Percentiles rank a stretch among this genome's conserved stretches.
phyloP scores from a whole-genome alignment of 2,888 invertebrate species.

The Cryptocephalus primarius region DNA sequence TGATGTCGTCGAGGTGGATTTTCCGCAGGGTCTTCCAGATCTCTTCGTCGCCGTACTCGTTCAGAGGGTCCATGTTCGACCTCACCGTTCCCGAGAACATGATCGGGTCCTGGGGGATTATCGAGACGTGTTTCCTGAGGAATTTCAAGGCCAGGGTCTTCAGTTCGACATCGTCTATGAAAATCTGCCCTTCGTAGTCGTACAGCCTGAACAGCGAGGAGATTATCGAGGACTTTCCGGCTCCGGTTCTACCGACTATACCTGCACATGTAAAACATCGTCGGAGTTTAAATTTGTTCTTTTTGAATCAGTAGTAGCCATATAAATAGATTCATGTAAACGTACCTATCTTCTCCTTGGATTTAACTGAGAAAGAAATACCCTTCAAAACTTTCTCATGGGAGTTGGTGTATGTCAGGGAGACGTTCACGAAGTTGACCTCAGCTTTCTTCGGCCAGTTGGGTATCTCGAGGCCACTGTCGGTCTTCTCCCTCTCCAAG shows the following conservation, averaged over 20 bases:
- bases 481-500: slow-evolving; percentile 33
- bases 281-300: too few relatives aligned
- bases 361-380: slow-evolving; percentile 53
- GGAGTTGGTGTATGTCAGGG: slow-evolving; percentile 57
- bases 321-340: too few relatives aligned
- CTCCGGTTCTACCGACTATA: slow-evolving; percentile 74
- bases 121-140: slow-evolving; percentile 39
- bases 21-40: slow-evolving; percentile 26
- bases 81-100: slow-evolving; percentile 46
- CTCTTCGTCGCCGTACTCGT: slow-evolving; percentile 21
- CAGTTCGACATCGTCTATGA: slow-evolving; percentile 28
- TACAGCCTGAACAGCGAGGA: slow-evolving; percentile 65
- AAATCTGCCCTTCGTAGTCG: slow-evolving; percentile 63
- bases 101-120: slow-evolving; percentile 43
- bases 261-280: too few relatives aligned
- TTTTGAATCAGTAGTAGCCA: too few relatives aligned
- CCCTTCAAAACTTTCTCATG: slow-evolving; percentile 58
- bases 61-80: slow-evolving; percentile 26
- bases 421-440: slow-evolving; percentile 49
- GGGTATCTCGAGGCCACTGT: slow-evolving; percentile 39
- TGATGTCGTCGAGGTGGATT: slow-evolving; percentile 31
- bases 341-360: slow-evolving; percentile 58
- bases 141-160: slow-evolving; percentile 37
- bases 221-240: slow-evolving; percentile 72
- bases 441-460: slow-evolving; percentile 64